A percentile compares a stretch with the other conserved stretches of the same genome.
Evolutionary conservation across 1,140 invertebrate genomes (phyloP).

Genomic region (Drosophila nannoptera): DNA sequence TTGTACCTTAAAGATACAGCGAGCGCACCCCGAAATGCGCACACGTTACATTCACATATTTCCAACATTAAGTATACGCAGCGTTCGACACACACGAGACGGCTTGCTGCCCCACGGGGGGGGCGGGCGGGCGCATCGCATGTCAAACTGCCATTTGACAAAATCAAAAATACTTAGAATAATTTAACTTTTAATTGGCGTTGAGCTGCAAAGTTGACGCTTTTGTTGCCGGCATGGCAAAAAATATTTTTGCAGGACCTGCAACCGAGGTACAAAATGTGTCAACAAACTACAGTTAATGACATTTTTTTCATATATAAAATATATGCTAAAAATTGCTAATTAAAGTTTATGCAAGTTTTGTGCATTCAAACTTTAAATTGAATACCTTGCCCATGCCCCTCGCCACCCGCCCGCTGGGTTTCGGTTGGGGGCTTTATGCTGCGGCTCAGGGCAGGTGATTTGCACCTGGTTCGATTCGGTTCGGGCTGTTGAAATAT

Average conservation of each 20-base stretch:
- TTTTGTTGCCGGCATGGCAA: conserved; percentile 48
- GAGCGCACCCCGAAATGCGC: conserved; percentile 5
- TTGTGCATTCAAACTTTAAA: conserved; percentile 6
- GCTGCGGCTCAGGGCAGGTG: background rate
- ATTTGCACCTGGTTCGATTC: conserved; percentile 25
- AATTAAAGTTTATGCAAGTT: conserved; percentile 20
- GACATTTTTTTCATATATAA: background rate
- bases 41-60: background rate
- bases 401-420: no score
- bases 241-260: conserved; percentile 20
- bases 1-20: conserved; percentile 30
- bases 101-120: conserved; percentile 12
- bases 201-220: conserved; percentile 53
- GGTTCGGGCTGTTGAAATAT: background rate
- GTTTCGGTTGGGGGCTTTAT: no score
- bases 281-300: conserved; percentile 37
- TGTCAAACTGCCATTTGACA: conserved; percentile 59
- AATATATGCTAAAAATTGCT: conserved; percentile 26
- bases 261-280: conserved; percentile 11
- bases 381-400: conserved; percentile 7
- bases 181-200: conserved; percentile 74
- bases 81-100: conserved; percentile 2
- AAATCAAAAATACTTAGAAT: conserved; percentile 67
- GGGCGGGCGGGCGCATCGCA: conserved; percentile 41
- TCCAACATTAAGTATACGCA: conserved; percentile 25